phyloP scores from a whole-genome alignment of 2,113 vertebrate genomes.

The Gobiocypris rarus region DNA sequence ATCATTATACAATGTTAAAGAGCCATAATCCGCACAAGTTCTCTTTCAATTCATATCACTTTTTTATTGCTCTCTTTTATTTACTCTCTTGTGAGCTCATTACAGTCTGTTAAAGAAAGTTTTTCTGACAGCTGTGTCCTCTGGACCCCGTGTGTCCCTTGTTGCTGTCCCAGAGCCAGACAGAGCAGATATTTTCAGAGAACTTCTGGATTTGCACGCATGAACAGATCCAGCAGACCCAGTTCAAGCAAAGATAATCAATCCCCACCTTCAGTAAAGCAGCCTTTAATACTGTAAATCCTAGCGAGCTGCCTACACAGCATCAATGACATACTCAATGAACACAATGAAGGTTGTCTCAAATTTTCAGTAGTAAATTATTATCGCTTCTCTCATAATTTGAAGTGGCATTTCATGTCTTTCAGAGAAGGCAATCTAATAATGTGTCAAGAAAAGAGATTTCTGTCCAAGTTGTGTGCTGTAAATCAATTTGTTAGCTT shows the following conservation, averaged over 20 bases:
- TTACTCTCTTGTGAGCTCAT: constrained; percentile 51
- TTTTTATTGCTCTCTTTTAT: constrained; percentile 13
- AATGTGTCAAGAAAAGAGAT: no score
- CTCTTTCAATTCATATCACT: neutral
- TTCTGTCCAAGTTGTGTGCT: no score
- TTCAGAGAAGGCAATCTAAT: no score
- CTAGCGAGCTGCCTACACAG: neutral
- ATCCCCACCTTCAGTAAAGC: constrained; percentile 28
- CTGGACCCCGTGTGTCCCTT: constrained; percentile 41
- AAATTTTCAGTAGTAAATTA: neutral
- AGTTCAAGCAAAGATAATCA: constrained; percentile 46
- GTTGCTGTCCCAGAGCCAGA: constrained; percentile 42
- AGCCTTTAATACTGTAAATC: constrained; percentile 3
- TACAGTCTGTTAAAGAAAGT: constrained; percentile 47
- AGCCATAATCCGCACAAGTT: neutral
- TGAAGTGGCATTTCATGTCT: neutral
- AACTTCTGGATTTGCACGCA: constrained; percentile 60
- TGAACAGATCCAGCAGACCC: constrained; percentile 51
- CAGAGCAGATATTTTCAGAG: constrained; percentile 54
- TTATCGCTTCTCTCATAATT: neutral
- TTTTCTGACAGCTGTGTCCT: constrained; percentile 44
- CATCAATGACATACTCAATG: neutral
- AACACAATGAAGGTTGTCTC: neutral
- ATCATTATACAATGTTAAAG: neutral
- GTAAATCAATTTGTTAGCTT: no score